These are phyloP conservation scores for Calliphora vomitoria DNA, from an alignment of 2,888 invertebrate genomes.

Conservation along the genomic window DNA sequence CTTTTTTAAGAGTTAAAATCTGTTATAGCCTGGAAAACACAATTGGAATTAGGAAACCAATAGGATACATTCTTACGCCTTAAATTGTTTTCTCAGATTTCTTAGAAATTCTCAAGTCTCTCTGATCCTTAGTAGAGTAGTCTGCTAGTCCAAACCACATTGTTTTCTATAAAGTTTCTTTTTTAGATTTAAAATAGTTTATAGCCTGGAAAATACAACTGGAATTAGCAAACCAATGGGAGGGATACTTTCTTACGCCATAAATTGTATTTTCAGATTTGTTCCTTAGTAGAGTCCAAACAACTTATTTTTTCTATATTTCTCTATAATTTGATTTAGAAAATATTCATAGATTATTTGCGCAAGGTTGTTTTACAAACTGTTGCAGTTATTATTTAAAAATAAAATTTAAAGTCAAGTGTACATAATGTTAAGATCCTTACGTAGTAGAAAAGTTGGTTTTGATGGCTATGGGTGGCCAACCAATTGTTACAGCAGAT, in stretches of 20 bases:
- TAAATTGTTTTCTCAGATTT: background rate
- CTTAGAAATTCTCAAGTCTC: background rate
- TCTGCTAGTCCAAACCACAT: too few species aligned
- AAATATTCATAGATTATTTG: constrained; percentile 33
- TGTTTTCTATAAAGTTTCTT: background rate
- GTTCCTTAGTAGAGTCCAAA: too few species aligned
- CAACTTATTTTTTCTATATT: background rate
- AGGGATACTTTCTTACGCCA: background rate
- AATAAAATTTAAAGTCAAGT: background rate
- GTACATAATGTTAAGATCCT: background rate
- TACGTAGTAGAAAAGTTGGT: background rate
- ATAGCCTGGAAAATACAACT: constrained; percentile 27
- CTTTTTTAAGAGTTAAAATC: background rate
- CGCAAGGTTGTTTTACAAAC: background rate
- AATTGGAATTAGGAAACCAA: constrained; percentile 39
- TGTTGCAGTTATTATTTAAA: background rate
- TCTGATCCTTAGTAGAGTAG: background rate
- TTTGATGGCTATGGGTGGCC: too few species aligned
- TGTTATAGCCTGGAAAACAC: constrained; percentile 28
- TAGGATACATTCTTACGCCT: constrained; percentile 35
- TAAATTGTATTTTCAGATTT: background rate
- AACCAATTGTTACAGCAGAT: too few species aligned
- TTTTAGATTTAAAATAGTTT: background rate
- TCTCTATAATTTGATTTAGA: constrained; percentile 23
- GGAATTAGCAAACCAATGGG: constrained; percentile 23